Conservation (phyloP, 2,888 invertebrate species). For the Spodoptera picta region DNA sequence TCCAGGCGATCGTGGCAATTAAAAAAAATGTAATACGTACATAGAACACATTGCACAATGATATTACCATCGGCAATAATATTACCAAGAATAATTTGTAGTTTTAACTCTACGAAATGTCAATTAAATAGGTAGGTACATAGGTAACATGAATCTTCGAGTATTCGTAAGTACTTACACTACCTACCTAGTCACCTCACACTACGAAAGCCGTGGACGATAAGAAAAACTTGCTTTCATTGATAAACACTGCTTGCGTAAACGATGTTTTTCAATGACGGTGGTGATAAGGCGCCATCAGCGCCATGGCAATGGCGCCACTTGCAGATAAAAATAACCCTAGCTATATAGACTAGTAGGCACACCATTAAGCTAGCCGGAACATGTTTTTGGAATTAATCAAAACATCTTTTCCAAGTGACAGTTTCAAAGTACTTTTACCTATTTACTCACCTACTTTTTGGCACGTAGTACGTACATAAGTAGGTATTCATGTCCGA, state of each 20-base stretch:
- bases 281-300: slow-evolving; percentile 66
- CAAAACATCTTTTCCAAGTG: neutral
- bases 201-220: slow-evolving; percentile 63
- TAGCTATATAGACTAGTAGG: too few relatives aligned
- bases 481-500: slow-evolving; percentile 11
- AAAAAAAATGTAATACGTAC: too few relatives aligned
- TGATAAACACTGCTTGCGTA: slow-evolving; percentile 80
- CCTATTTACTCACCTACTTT: slow-evolving; percentile 7
- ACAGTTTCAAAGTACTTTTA: neutral
- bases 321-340: slow-evolving; percentile 55
- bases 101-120: too few relatives aligned
- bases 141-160: slow-evolving; percentile 16
- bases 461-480: neutral
- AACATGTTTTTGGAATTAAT: too few relatives aligned
- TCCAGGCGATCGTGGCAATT: too few relatives aligned
- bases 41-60: too few relatives aligned
- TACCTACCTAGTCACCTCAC: slow-evolving; percentile 40
- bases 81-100: too few relatives aligned
- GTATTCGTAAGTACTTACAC: slow-evolving; percentile 24
- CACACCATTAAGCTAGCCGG: too few relatives aligned
- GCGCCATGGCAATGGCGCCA: slow-evolving; percentile 56
- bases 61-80: too few relatives aligned
- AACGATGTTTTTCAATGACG: slow-evolving; percentile 78
- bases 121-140: too few relatives aligned
- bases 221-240: slow-evolving; percentile 79